Percentiles rank a stretch among this genome's conserved stretches.
phyloP scores from a whole-genome alignment of 2,113 vertebrate species.

The Plecotus auritus region DNA sequence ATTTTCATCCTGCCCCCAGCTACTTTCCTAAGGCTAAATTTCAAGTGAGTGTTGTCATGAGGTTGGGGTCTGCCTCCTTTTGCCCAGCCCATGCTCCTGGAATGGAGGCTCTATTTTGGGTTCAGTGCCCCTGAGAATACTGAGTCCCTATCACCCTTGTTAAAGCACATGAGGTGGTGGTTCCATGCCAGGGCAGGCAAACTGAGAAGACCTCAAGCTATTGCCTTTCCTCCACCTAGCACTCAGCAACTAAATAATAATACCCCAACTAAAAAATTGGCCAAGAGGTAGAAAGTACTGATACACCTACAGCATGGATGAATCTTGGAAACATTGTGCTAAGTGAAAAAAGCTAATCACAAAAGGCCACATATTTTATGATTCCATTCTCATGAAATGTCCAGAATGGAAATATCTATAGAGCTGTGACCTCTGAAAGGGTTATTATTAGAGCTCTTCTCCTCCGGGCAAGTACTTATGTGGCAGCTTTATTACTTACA shows the following conservation, averaged over 20 bases:
- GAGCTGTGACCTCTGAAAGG: not conserved
- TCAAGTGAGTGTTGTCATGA: not conserved
- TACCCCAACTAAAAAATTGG: not conserved
- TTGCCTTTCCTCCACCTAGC: not conserved
- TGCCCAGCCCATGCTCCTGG: not conserved
- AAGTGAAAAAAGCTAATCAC: not conserved
- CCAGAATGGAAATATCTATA: not conserved
- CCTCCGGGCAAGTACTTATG: not conserved
- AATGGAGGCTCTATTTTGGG: not conserved
- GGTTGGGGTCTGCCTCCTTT: not conserved
- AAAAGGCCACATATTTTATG: not conserved
- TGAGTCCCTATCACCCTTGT: not conserved
- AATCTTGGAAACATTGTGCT: not conserved
- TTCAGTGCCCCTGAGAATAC: not conserved
- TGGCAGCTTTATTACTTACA: not conserved
- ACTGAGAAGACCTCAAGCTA: not conserved
- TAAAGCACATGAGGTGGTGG: not conserved
- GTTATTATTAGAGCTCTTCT: not conserved
- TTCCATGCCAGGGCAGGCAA: not conserved
- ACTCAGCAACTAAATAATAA: not conserved
- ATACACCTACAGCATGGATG: not conserved
- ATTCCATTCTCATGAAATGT: not conserved
- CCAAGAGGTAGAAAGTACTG: not conserved
- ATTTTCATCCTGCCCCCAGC: not conserved
- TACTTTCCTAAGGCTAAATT: not conserved